phyloP scores from a whole-genome alignment of 1,140 invertebrate genomes.

The Temnothorax curvispinosus region DNA sequence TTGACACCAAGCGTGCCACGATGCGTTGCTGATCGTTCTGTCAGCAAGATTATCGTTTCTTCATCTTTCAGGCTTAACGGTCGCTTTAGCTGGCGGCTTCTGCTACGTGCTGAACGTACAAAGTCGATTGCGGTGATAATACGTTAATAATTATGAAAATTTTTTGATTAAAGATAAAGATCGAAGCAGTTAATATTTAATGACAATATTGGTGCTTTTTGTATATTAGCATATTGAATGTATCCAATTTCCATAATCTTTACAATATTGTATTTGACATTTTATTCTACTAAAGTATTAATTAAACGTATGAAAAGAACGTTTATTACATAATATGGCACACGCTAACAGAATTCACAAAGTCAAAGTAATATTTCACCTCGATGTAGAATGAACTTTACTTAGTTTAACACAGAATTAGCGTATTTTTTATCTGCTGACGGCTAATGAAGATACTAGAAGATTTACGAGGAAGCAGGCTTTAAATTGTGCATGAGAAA shows the following conservation, averaged over 20 bases:
- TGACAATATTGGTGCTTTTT: background rate
- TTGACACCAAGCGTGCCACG: slow-evolving; percentile 18
- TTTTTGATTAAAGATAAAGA: background rate
- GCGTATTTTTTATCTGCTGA: background rate
- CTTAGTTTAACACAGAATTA: background rate
- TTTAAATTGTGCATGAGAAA: background rate
- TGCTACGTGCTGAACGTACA: background rate
- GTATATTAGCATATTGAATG: background rate
- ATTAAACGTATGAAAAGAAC: background rate
- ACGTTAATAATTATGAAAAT: background rate
- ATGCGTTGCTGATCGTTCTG: slow-evolving; percentile 25
- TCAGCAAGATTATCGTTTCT: slow-evolving; percentile 36
- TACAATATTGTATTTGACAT: background rate
- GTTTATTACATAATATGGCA: background rate
- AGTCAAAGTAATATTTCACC: background rate
- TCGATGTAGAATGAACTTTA: background rate
- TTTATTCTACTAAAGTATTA: background rate
- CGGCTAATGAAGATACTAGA: background rate
- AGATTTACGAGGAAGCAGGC: slow-evolving; percentile 14
- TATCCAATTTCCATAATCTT: background rate
- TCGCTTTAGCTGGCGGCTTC: slow-evolving; percentile 33
- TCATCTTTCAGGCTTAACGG: slow-evolving; percentile 37
- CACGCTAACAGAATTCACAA: background rate
- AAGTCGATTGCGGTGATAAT: background rate
- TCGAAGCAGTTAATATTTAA: background rate